Conservation (phyloP, 2,113 vertebrate species). For the Dipodomys ordii region DNA sequence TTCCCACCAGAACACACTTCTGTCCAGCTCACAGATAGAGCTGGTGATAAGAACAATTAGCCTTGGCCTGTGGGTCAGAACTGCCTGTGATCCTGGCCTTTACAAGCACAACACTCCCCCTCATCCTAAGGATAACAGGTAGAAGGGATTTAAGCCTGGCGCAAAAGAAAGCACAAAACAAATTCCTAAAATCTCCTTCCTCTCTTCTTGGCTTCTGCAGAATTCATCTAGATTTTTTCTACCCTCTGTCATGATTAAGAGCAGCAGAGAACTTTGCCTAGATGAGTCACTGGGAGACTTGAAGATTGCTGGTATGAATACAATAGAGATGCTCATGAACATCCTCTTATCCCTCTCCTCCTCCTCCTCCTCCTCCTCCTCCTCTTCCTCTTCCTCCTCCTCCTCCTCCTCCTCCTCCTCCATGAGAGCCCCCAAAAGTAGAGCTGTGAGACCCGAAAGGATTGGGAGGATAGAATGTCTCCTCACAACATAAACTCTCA, state of each 20-base stretch:
- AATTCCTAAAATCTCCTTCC: neutral
- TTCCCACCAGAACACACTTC: neutral
- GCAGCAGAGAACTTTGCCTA: neutral
- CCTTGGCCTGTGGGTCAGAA: neutral
- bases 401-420: too few relatives aligned
- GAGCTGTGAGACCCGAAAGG: too few relatives aligned
- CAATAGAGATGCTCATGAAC: neutral
- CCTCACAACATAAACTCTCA: too few relatives aligned
- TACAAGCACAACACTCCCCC: neutral
- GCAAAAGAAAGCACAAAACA: conserved; percentile 9
- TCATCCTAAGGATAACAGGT: neutral
- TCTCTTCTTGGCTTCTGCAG: neutral
- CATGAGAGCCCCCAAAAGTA: too few relatives aligned
- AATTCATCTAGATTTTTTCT: neutral
- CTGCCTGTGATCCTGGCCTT: neutral
- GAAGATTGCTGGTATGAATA: neutral
- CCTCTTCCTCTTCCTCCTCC: too few relatives aligned
- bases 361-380: too few relatives aligned
- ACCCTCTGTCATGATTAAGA: neutral
- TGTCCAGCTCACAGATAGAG: conserved; percentile 12
- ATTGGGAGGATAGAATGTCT: too few relatives aligned
- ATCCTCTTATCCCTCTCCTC: too few relatives aligned
- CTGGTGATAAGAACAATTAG: conserved; percentile 11
- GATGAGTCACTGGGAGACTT: neutral
- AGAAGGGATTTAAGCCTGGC: neutral